These are phyloP conservation scores for Mellilla xanthometata DNA, from an alignment of 2,888 invertebrate species.

Conservation along the genomic window DNA sequence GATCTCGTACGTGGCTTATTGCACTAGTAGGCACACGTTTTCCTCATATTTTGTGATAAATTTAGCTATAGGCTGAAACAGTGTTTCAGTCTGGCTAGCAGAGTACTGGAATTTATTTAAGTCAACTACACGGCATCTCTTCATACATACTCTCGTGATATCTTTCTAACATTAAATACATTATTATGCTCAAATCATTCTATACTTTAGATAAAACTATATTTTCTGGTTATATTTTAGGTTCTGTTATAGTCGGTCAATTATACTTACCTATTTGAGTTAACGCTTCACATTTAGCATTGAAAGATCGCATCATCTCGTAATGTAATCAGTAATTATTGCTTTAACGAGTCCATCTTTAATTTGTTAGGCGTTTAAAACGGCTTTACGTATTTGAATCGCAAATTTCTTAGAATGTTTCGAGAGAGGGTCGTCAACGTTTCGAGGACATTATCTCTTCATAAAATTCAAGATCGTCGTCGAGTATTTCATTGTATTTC, in stretches of 20 bases:
- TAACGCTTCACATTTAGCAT: slow-evolving; percentile 28
- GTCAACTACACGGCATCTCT: too few relatives aligned
- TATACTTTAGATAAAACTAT: too few relatives aligned
- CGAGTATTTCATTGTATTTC: slow-evolving; percentile 74
- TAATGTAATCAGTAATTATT: slow-evolving; percentile 81
- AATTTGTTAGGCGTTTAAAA: slow-evolving; percentile 83
- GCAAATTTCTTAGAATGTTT: slow-evolving; percentile 82
- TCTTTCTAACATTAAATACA: too few relatives aligned
- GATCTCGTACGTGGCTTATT: slow-evolving; percentile 19
- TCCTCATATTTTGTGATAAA: slow-evolving; percentile 1
- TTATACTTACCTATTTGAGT: too few relatives aligned
- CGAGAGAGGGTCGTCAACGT: slow-evolving; percentile 76
- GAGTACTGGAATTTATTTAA: too few relatives aligned
- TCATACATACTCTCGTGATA: too few relatives aligned
- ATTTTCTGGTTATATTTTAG: too few relatives aligned
- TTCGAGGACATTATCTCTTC: slow-evolving; percentile 80
- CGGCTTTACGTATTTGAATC: slow-evolving; percentile 82
- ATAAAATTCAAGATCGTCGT: slow-evolving; percentile 77
- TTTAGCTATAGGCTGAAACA: too few relatives aligned
- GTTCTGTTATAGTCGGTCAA: too few relatives aligned
- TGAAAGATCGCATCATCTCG: slow-evolving; percentile 60
- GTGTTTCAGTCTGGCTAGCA: too few relatives aligned
- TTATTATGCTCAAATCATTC: too few relatives aligned
- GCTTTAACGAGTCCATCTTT: slow-evolving; percentile 79
- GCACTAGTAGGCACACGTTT: slow-evolving; percentile 14